Conservation (phyloP, 2,113 vertebrate species). For the Petrocephalus microphthalmus region DNA sequence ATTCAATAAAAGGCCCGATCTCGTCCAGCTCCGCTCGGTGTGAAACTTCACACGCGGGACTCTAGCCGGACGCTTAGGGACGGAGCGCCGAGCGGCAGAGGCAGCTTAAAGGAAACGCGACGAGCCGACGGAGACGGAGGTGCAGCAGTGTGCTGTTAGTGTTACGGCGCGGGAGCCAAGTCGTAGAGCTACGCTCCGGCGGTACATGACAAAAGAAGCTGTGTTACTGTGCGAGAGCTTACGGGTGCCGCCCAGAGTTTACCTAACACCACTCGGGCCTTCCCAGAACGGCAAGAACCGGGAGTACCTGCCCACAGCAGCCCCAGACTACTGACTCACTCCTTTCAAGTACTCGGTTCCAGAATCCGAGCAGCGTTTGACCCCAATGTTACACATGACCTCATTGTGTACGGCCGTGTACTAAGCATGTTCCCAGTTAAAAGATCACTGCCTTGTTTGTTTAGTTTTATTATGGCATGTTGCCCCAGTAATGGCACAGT, state of each 20-base stretch:
- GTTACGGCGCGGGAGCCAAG: not conserved
- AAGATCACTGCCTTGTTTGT: not conserved
- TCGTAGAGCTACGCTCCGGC: not conserved
- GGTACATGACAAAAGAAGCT: not conserved
- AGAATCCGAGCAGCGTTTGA: not conserved
- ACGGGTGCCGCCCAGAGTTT: not conserved
- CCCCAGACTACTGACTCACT: not conserved
- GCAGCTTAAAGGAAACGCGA: not conserved
- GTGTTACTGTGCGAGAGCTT: not conserved
- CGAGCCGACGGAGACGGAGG: not conserved
- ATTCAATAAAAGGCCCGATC: not conserved
- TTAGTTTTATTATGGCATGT: not conserved
- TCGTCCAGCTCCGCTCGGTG: not conserved
- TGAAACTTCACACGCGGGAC: conserved; percentile 1
- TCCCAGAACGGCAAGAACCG: not conserved
- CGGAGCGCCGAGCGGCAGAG: not conserved
- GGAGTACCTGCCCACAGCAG: not conserved
- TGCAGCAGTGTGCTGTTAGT: not conserved
- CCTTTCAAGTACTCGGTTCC: not conserved
- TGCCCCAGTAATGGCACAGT: not conserved
- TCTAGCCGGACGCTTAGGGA: not conserved
- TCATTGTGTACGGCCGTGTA: not conserved
- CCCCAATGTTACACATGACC: not conserved
- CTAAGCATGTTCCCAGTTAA: not conserved
- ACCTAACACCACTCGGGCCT: not conserved